Evolutionary conservation across 2,888 invertebrate species (phyloP).

Genomic region (Cremastobaeus sp.): DNA sequence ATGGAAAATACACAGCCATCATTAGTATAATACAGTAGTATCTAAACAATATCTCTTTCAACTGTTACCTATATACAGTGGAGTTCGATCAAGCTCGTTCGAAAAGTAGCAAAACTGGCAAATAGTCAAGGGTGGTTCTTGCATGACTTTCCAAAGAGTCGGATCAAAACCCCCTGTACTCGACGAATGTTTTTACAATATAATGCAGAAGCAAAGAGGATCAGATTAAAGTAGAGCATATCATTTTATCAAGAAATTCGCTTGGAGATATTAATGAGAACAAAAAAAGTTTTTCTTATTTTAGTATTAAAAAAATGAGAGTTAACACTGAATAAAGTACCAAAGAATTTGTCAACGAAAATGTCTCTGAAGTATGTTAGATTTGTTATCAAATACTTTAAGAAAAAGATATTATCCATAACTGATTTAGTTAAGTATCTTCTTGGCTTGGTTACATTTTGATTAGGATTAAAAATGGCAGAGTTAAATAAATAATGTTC

Average conservation of each 20-base stretch:
- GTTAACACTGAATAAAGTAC: too few relatives aligned
- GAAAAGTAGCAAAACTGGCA: neutral
- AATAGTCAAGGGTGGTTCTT: too few relatives aligned
- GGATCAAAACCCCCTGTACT: constrained; percentile 34
- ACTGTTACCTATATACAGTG: constrained; percentile 1
- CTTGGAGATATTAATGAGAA: constrained; percentile 12
- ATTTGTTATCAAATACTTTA: too few relatives aligned
- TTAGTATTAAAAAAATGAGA: too few relatives aligned
- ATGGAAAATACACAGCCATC: constrained; percentile 31
- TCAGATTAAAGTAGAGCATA: constrained; percentile 60
- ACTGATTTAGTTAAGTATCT: too few relatives aligned
- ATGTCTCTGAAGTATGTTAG: too few relatives aligned
- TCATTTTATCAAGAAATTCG: constrained; percentile 28
- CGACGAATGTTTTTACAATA: constrained; percentile 13
- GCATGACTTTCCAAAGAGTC: too few relatives aligned
- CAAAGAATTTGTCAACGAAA: too few relatives aligned
- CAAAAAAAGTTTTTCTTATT: too few relatives aligned
- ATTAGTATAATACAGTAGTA: constrained; percentile 32
- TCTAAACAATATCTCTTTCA: constrained; percentile 15
- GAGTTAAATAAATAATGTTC: too few relatives aligned
- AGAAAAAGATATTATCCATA: neutral
- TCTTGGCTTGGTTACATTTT: too few relatives aligned
- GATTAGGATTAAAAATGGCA: too few relatives aligned
- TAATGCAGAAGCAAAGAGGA: constrained; percentile 62
- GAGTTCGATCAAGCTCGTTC: constrained; percentile 16